Evolutionary conservation across 1,140 invertebrate species (phyloP).

Genomic region (Thaumatotibia leucotreta): DNA sequence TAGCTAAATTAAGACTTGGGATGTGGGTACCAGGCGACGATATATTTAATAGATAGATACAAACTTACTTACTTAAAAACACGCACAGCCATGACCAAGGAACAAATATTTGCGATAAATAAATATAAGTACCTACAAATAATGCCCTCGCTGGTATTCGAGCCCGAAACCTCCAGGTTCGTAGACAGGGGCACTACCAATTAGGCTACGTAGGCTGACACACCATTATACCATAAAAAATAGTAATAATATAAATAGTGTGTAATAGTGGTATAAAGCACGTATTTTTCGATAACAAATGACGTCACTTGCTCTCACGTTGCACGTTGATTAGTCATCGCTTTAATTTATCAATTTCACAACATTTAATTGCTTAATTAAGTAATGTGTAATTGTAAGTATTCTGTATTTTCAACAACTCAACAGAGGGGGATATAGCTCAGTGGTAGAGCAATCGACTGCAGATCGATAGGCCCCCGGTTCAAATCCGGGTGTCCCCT

Average conservation of each 20-base stretch:
- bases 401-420: neutral
- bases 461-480: constrained; percentile 48
- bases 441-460: constrained; percentile 44
- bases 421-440: constrained; percentile 35
- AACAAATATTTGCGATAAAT: too few species aligned
- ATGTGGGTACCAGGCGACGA: too few species aligned
- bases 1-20: too few species aligned
- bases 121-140: too few species aligned
- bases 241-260: neutral
- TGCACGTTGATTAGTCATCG: neutral
- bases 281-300: neutral
- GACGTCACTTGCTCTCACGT: neutral
- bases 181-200: too few species aligned
- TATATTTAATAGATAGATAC: too few species aligned
- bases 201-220: too few species aligned
- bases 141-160: too few species aligned
- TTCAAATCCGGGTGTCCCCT: constrained; percentile 59
- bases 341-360: neutral
- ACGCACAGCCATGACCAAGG: too few species aligned
- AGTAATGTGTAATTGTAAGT: neutral
- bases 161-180: too few species aligned
- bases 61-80: too few species aligned
- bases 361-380: neutral
- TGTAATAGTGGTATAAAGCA: neutral
- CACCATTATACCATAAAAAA: too few species aligned